Evolutionary conservation across 1,140 invertebrate species (phyloP).

Genomic region (Macrosteles quadrilineatus): DNA sequence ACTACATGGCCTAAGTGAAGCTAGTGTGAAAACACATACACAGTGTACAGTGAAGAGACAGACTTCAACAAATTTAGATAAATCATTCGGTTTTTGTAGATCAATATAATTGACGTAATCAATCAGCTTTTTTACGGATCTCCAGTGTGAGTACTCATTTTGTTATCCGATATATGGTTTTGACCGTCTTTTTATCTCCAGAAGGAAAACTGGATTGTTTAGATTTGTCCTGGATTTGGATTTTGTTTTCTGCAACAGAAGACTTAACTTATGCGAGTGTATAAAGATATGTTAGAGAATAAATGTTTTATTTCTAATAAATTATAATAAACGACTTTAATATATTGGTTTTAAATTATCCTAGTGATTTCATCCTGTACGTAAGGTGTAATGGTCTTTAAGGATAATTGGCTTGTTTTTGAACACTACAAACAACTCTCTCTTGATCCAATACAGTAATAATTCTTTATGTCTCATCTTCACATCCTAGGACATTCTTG

Average conservation of each 20-base stretch:
- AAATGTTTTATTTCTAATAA: slow-evolving; percentile 27
- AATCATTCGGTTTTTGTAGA: slow-evolving; percentile 14
- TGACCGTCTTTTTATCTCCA: not conserved
- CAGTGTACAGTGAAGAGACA: slow-evolving; percentile 22
- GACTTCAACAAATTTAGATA: slow-evolving; percentile 27
- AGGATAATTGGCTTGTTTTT: too few species aligned
- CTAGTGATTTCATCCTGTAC: too few species aligned
- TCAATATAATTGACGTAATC: not conserved
- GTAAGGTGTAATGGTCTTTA: too few species aligned
- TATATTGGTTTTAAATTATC: not conserved
- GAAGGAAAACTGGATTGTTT: slow-evolving; percentile 17
- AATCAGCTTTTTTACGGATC: slow-evolving; percentile 2
- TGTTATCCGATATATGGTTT: not conserved
- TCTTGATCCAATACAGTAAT: too few species aligned
- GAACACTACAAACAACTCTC: too few species aligned
- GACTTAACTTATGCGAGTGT: not conserved
- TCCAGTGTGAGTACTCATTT: not conserved
- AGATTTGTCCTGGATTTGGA: not conserved
- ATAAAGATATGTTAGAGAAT: slow-evolving; percentile 10
- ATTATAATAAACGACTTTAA: slow-evolving; percentile 6
- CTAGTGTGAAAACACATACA: not conserved
- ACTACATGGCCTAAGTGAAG: slow-evolving; percentile 91
- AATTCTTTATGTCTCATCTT: too few species aligned
- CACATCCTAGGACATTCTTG: too few species aligned
- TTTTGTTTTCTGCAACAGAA: not conserved